Percentiles rank a stretch among this genome's conserved stretches.
These are phyloP conservation scores for Pelecanus crispus DNA, from an alignment of 2,113 vertebrate genomes.

Conservation along the genomic window DNA sequence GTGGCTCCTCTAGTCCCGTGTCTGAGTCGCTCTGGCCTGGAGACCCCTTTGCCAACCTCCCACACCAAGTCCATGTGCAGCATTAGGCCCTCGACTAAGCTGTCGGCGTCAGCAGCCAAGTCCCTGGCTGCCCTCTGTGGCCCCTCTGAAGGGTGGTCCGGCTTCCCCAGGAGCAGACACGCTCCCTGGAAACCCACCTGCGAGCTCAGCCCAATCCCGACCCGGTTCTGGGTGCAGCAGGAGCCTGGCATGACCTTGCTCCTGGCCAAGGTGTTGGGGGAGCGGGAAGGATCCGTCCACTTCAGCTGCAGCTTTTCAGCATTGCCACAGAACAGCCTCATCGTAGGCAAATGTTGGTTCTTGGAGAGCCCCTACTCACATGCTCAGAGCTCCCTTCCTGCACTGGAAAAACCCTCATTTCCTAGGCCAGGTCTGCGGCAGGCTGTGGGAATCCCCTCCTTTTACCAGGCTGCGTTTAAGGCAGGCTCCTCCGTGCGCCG, in stretches of 20 bases:
- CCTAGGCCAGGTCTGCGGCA: neutral
- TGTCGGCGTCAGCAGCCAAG: neutral
- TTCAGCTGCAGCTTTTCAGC: neutral
- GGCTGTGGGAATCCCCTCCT: neutral
- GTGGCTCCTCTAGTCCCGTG: neutral
- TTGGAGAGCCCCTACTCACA: neutral
- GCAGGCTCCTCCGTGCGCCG: neutral
- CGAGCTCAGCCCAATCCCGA: neutral
- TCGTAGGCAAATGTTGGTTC: neutral
- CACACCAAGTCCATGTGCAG: neutral
- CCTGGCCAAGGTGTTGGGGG: neutral
- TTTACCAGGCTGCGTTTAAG: neutral
- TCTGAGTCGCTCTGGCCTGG: neutral
- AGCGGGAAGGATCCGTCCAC: too few species aligned
- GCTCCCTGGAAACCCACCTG: neutral
- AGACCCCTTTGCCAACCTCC: neutral
- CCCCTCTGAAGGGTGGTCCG: fast-evolving
- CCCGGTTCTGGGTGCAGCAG: neutral
- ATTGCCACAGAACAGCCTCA: neutral
- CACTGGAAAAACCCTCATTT: neutral
- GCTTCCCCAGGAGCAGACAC: neutral
- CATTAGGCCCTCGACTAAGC: neutral
- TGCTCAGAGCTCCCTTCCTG: neutral
- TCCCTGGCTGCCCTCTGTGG: neutral
- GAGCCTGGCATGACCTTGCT: neutral